phyloP scores from a whole-genome alignment of 2,888 invertebrate genomes.

The Nomada fabriciana region DNA sequence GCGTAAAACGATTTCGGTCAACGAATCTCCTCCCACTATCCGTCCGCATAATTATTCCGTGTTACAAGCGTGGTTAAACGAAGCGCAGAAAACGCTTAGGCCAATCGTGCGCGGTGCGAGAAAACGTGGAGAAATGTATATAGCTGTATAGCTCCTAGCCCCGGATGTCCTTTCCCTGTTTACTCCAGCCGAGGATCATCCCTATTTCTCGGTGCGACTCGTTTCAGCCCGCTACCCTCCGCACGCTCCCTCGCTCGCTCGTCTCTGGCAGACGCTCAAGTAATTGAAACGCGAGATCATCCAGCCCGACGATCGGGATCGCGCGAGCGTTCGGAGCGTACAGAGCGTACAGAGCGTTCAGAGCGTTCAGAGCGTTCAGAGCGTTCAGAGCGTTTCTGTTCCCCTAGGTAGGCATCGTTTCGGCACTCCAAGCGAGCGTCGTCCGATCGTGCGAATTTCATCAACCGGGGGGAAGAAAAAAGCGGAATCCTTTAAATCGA shows the following conservation, averaged over 20 bases:
- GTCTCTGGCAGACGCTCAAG: no score
- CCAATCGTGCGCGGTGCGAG: slow-evolving; percentile 72
- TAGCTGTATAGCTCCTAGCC: slow-evolving; percentile 63
- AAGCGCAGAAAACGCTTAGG: slow-evolving; percentile 75
- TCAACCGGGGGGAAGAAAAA: not conserved
- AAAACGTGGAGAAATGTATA: slow-evolving; percentile 60
- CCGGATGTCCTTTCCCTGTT: slow-evolving; percentile 54
- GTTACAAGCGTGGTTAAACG: slow-evolving; percentile 71
- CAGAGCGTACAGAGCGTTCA: no score
- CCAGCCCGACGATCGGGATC: no score
- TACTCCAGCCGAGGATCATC: slow-evolving; percentile 59
- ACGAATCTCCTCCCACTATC: slow-evolving; percentile 23
- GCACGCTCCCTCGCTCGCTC: not conserved
- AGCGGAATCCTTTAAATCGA: not conserved
- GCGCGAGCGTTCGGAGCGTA: no score
- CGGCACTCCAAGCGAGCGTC: not conserved
- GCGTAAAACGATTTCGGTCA: slow-evolving; percentile 15
- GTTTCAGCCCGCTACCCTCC: slow-evolving; percentile 23
- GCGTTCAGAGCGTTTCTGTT: not conserved
- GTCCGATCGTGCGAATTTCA: not conserved
- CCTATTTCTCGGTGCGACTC: slow-evolving; percentile 13
- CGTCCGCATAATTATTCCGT: slow-evolving; percentile 55
- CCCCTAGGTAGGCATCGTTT: not conserved
- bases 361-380: no score
- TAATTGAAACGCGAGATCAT: no score